Evolutionary conservation across 2,797 vertebrate species (phyloP).

Genomic region (Melanitta fusca): DNA sequence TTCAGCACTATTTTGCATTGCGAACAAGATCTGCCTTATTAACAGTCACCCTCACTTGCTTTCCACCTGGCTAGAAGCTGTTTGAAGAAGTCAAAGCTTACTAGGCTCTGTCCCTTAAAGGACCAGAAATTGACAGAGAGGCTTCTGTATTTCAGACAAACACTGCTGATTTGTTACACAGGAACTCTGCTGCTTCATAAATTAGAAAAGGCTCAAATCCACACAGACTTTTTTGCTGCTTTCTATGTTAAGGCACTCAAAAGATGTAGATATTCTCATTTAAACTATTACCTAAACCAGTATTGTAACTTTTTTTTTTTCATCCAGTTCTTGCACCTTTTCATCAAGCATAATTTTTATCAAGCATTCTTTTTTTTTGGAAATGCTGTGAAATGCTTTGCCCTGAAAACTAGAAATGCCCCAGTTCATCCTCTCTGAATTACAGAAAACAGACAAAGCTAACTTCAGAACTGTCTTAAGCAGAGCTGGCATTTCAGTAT

Average conservation of each 20-base stretch:
- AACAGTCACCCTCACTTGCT: not conserved
- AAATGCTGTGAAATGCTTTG: not conserved
- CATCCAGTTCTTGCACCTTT: not conserved
- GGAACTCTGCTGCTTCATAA: not conserved
- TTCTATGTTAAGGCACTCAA: not conserved
- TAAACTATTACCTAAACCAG: not conserved
- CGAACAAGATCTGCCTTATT: not conserved
- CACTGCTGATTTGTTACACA: not conserved
- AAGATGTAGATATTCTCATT: not conserved
- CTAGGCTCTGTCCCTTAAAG: not conserved
- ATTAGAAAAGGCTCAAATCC: not conserved
- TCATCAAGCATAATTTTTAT: not conserved
- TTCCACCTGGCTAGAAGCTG: not conserved
- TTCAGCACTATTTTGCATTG: not conserved
- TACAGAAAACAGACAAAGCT: not conserved
- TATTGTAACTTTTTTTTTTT: fast-evolving
- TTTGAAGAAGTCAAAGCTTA: not conserved
- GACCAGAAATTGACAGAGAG: not conserved
- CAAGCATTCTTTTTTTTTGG: not conserved
- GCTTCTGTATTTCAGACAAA: not conserved
- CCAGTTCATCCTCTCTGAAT: not conserved
- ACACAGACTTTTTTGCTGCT: not conserved
- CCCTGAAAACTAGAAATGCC: not conserved
- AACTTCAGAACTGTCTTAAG: not conserved
- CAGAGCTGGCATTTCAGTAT: not conserved